A percentile compares a stretch with the other conserved stretches of the same genome.
phyloP scores from a whole-genome alignment of 2,113 vertebrate genomes.

The Peromyscus polionotus region DNA sequence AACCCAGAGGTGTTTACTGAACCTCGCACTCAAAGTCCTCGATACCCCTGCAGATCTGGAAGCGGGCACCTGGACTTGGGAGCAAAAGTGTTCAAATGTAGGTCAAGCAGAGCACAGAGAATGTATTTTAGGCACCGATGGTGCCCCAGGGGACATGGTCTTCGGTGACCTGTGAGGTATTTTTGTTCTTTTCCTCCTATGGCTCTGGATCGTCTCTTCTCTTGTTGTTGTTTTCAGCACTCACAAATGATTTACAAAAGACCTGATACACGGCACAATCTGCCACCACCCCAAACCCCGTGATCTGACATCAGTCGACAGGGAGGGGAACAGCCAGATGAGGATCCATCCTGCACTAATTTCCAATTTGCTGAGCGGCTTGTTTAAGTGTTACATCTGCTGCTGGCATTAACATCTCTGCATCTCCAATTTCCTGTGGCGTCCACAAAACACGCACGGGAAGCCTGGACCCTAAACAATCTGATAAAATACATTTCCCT shows the following conservation, averaged over 20 bases:
- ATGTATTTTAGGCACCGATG: constrained; percentile 56
- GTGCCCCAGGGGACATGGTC: constrained; percentile 33
- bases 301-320: neutral
- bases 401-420: constrained; percentile 44
- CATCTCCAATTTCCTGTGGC: constrained; percentile 65
- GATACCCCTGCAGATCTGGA: neutral
- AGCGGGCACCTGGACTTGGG: neutral
- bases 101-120: constrained; percentile 50
- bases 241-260: neutral
- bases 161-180: constrained; percentile 37
- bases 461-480: constrained; percentile 32
- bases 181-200: constrained; percentile 61
- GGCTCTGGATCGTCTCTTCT: constrained; percentile 27
- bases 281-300: neutral
- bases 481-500: constrained; percentile 66
- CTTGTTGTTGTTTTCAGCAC: neutral
- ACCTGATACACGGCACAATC: neutral
- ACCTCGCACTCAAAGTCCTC: neutral
- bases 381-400: constrained; percentile 47
- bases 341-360: neutral
- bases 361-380: constrained; percentile 23
- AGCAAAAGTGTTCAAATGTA: constrained; percentile 53
- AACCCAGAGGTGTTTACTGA: neutral
- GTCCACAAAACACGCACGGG: neutral
- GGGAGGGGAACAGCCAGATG: neutral